These are phyloP conservation scores for Alviniconcha marisindica DNA, from an alignment of 1,140 invertebrate genomes.

Conservation along the genomic window DNA sequence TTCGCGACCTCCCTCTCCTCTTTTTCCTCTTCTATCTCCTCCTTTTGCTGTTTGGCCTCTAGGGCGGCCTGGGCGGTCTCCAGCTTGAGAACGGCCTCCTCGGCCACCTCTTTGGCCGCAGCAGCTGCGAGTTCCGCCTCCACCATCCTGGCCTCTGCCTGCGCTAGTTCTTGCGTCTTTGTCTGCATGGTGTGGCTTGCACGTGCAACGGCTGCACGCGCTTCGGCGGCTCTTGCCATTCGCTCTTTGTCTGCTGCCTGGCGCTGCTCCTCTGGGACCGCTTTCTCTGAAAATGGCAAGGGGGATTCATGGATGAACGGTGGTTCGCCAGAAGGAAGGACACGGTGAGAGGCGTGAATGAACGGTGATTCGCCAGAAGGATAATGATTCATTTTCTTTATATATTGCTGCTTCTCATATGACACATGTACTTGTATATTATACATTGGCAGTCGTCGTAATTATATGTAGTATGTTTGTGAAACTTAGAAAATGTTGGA, in stretches of 20 bases:
- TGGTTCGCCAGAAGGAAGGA: too few species aligned
- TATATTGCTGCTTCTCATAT: too few species aligned
- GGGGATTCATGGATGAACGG: background rate
- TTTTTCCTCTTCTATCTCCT: slow-evolving; percentile 19
- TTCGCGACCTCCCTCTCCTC: slow-evolving; percentile 46
- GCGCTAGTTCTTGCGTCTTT: slow-evolving; percentile 43
- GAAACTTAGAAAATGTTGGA: too few species aligned
- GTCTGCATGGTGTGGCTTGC: slow-evolving; percentile 46
- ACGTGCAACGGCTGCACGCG: slow-evolving; percentile 47
- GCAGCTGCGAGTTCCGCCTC: slow-evolving; percentile 53
- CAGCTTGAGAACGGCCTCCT: slow-evolving; percentile 33
- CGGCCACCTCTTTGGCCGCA: slow-evolving; percentile 46
- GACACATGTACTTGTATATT: too few species aligned
- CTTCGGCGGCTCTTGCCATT: slow-evolving; percentile 55
- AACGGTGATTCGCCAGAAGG: too few species aligned
- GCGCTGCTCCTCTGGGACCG: background rate
- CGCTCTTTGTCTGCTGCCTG: background rate
- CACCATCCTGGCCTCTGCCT: slow-evolving; percentile 53
- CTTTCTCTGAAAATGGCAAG: background rate
- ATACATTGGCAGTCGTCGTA: too few species aligned
- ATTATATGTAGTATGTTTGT: too few species aligned
- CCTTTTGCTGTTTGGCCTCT: slow-evolving; percentile 52
- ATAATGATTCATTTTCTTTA: too few species aligned
- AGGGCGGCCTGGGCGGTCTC: slow-evolving; percentile 26
- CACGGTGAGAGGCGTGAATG: too few species aligned